A percentile compares a stretch with the other conserved stretches of the same genome.
These are phyloP conservation scores for Eupelmus urozonus DNA, from an alignment of 2,888 invertebrate species.

Conservation along the genomic window DNA sequence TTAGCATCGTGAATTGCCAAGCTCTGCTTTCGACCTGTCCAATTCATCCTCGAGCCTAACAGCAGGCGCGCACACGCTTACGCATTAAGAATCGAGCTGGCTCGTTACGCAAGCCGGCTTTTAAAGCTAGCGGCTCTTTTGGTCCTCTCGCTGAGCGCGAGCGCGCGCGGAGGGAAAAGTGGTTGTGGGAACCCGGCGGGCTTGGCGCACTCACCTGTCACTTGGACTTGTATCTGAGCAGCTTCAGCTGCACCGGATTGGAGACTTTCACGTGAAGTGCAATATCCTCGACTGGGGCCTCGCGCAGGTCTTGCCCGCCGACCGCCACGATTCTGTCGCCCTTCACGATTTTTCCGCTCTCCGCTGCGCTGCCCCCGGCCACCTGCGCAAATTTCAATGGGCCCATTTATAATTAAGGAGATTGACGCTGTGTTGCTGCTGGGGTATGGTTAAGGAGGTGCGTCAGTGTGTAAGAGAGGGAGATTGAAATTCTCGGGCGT, in stretches of 20 bases:
- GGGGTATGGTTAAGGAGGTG: too few relatives aligned
- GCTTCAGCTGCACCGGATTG: constrained; percentile 89
- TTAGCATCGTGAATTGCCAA: too few relatives aligned
- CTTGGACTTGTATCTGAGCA: constrained; percentile 89
- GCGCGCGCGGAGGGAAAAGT: neutral
- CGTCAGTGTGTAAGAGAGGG: too few relatives aligned
- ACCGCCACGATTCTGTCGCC: constrained; percentile 95
- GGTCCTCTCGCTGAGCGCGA: neutral
- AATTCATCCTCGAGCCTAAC: too few relatives aligned
- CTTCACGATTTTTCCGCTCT: constrained; percentile 92
- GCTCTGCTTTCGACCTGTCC: too few relatives aligned
- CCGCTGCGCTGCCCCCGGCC: constrained; percentile 90
- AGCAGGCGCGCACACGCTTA: neutral
- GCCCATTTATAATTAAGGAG: too few relatives aligned
- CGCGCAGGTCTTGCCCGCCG: constrained; percentile 90
- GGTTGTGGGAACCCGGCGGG: neutral
- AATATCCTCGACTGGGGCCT: constrained; percentile 88
- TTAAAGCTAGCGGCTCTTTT: constrained; percentile 25
- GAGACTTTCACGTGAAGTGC: constrained; percentile 92
- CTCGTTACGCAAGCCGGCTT: constrained; percentile 8
- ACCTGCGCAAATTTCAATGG: constrained; percentile 81
- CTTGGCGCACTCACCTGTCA: constrained; percentile 69
- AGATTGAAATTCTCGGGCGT: neutral
- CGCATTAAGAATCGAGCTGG: neutral
- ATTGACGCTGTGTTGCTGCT: too few relatives aligned